Conservation (phyloP, 2,113 vertebrate species). For the Agelaius tricolor region DNA sequence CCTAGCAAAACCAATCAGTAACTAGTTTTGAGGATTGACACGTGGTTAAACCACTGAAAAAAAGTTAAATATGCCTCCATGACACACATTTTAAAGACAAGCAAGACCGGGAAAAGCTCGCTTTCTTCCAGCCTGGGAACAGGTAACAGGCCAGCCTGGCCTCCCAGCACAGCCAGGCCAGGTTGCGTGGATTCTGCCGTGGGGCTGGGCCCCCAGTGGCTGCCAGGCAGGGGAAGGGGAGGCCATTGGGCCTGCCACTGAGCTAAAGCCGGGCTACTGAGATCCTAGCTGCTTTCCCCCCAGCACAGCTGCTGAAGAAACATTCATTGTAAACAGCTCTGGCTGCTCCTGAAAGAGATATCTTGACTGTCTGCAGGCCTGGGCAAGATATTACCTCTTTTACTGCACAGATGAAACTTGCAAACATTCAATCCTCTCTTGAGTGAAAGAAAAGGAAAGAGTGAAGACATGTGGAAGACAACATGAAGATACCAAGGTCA, state of each 20-base stretch:
- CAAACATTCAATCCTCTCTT: background rate
- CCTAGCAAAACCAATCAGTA: background rate
- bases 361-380: background rate
- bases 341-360: background rate
- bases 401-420: background rate
- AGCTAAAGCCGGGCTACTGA: background rate
- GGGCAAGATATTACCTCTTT: background rate
- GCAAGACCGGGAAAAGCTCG: background rate
- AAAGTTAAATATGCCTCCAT: background rate
- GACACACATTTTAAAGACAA: background rate
- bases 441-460: background rate
- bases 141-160: background rate
- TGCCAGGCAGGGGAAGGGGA: background rate
- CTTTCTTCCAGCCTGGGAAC: background rate
- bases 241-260: background rate
- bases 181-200: background rate
- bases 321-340: background rate
- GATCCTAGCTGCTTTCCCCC: background rate
- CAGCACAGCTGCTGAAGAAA: background rate
- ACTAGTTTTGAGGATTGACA: background rate
- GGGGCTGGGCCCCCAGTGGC: background rate
- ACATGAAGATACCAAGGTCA: background rate
- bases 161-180: background rate
- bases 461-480: background rate
- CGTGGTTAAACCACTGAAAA: background rate